These are phyloP conservation scores for Macrosiphum euphorbiae DNA, from an alignment of 2,888 invertebrate species.

Conservation along the genomic window DNA sequence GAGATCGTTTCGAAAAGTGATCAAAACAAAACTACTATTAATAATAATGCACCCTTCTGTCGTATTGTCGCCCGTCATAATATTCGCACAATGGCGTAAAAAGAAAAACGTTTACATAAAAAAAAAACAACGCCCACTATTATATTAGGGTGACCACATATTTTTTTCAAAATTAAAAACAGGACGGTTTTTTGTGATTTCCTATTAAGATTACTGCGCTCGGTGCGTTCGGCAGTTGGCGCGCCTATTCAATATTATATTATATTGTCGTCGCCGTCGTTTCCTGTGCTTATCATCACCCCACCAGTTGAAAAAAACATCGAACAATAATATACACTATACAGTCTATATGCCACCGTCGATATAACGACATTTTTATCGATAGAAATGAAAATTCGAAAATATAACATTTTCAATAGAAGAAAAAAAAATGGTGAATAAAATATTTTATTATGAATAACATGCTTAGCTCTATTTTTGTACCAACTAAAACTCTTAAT, in stretches of 20 bases:
- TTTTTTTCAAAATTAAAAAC: background rate
- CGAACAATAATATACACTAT: background rate
- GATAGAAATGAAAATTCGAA: background rate
- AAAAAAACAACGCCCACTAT: background rate
- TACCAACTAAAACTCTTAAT: background rate
- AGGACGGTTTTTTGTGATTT: background rate
- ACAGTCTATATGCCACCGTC: background rate
- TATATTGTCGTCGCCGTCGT: background rate
- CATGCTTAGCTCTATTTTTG: background rate
- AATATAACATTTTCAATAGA: background rate
- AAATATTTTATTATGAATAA: background rate
- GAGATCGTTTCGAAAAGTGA: background rate
- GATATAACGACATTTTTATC: background rate
- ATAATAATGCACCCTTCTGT: background rate
- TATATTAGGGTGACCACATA: background rate
- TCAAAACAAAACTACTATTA: background rate
- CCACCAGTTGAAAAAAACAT: background rate
- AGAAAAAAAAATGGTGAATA: background rate
- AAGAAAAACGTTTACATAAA: background rate
- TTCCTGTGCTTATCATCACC: background rate
- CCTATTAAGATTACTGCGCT: background rate
- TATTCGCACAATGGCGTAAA: background rate
- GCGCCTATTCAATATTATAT: background rate
- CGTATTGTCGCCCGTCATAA: background rate
- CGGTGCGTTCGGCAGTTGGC: background rate